Percentiles rank a stretch among this genome's conserved stretches.
These are phyloP conservation scores for Mechanitis messenoides DNA, from an alignment of 2,888 invertebrate species.

Conservation along the genomic window DNA sequence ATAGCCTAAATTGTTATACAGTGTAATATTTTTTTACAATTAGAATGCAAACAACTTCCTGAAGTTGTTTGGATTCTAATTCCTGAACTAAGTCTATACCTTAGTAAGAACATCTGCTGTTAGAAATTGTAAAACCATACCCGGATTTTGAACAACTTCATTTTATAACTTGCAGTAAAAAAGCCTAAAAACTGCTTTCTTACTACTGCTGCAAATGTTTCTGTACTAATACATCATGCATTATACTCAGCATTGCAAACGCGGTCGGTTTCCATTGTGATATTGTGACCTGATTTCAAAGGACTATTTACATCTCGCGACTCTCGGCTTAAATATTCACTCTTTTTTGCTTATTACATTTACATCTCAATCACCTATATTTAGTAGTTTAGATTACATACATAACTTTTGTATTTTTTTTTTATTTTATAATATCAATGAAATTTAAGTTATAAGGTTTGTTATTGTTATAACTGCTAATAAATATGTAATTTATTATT, in stretches of 20 bases:
- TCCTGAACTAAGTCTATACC: too few species aligned
- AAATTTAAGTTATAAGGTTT: not conserved
- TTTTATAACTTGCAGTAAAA: not conserved
- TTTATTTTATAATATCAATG: not conserved
- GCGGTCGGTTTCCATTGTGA: conserved; percentile 43
- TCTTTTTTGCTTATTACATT: conserved; percentile 4
- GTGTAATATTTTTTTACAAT: too few species aligned
- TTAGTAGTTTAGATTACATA: too few species aligned
- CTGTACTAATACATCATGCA: conserved; percentile 44
- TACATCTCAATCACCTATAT: not conserved
- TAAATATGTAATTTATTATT: not conserved
- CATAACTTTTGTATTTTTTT: not conserved
- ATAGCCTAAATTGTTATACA: too few species aligned
- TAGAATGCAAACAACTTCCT: too few species aligned
- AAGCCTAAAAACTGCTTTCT: conserved; percentile 3
- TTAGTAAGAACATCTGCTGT: too few species aligned
- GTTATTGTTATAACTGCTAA: not conserved
- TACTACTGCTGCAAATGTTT: conserved; percentile 23
- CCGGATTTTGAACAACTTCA: too few species aligned
- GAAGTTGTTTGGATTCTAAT: too few species aligned
- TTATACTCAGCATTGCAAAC: conserved; percentile 36
- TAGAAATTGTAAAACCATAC: too few species aligned
- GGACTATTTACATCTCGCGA: conserved; percentile 35
- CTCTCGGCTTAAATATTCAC: conserved; percentile 22
- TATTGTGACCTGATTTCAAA: conserved; percentile 47